Percentiles rank a stretch among this genome's conserved stretches.
These are phyloP conservation scores for Drosophila formosana DNA, from an alignment of 2,888 invertebrate species.

Conservation along the genomic window DNA sequence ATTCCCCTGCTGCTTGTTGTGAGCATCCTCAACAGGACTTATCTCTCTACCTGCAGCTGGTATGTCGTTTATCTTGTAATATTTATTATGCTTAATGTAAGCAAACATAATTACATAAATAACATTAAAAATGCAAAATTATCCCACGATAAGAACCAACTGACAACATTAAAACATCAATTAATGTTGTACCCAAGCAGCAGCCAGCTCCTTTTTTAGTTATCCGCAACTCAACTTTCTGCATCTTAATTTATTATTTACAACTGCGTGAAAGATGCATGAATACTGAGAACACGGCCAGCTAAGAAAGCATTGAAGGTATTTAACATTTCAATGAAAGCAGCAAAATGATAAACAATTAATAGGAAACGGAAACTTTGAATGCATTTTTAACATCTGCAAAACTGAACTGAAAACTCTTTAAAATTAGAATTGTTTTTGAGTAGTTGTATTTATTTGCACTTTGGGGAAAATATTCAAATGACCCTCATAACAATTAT, in stretches of 20 bases:
- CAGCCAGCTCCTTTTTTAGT: slow-evolving; percentile 29
- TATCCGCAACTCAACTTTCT: slow-evolving; percentile 3
- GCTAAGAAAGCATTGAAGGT: neutral
- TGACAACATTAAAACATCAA: slow-evolving; percentile 42
- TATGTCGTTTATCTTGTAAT: slow-evolving; percentile 63
- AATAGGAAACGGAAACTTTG: no score
- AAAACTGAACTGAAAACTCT: no score
- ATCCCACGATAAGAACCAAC: slow-evolving; percentile 48
- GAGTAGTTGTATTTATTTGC: neutral
- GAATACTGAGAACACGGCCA: neutral
- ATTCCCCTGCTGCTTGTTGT: slow-evolving; percentile 32
- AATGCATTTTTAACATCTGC: no score
- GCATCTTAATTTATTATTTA: slow-evolving; percentile 32
- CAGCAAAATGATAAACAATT: neutral
- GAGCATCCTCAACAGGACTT: slow-evolving; percentile 10
- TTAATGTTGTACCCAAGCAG: slow-evolving; percentile 31
- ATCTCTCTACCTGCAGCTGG: slow-evolving; percentile 24
- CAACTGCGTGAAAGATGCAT: neutral
- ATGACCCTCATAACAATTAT: slow-evolving; percentile 76
- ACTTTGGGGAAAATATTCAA: slow-evolving; percentile 57
- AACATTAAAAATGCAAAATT: slow-evolving; percentile 65
- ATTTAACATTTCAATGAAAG: neutral
- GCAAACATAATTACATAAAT: slow-evolving; percentile 69
- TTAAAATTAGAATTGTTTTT: neutral
- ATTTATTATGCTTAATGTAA: slow-evolving; percentile 61